Conservation (phyloP, 2,797 vertebrate genomes). For the Propithecus deckenii region DNA sequence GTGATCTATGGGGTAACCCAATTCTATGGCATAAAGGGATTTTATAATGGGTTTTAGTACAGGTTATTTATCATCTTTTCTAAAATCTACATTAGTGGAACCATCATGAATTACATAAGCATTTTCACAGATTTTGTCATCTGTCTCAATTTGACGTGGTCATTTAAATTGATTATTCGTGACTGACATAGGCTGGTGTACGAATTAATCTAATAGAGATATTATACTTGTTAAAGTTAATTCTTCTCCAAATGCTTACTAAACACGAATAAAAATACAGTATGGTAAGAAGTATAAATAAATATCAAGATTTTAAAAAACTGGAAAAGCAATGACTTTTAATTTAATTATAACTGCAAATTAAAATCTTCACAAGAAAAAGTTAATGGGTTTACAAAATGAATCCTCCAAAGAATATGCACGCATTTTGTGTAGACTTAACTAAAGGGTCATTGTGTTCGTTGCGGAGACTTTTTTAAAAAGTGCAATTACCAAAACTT, state of each 20-base stretch:
- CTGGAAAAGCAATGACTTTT: neutral
- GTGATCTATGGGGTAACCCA: neutral
- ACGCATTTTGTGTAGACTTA: neutral
- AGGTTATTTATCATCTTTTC: neutral
- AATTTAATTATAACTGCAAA: neutral
- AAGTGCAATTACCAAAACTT: slow-evolving; percentile 33
- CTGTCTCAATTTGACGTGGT: neutral
- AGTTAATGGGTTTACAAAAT: neutral
- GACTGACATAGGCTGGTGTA: neutral
- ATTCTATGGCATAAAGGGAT: neutral
- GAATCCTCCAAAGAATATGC: neutral
- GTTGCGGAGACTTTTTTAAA: neutral
- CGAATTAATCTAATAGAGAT: neutral
- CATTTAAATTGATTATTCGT: neutral
- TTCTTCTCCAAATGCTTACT: neutral
- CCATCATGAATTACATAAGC: neutral
- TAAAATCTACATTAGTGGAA: neutral
- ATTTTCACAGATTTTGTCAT: neutral
- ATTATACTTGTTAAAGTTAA: neutral
- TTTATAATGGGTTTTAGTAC: neutral
- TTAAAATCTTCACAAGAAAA: slow-evolving; percentile 15
- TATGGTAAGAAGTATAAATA: slow-evolving; percentile 21
- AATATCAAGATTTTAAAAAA: neutral
- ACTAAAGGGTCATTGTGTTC: neutral
- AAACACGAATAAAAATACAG: neutral